A percentile compares a stretch with the other conserved stretches of the same genome.
These are phyloP conservation scores for Leptobrachium leishanense DNA, from an alignment of 2,113 vertebrate species.

Conservation along the genomic window DNA sequence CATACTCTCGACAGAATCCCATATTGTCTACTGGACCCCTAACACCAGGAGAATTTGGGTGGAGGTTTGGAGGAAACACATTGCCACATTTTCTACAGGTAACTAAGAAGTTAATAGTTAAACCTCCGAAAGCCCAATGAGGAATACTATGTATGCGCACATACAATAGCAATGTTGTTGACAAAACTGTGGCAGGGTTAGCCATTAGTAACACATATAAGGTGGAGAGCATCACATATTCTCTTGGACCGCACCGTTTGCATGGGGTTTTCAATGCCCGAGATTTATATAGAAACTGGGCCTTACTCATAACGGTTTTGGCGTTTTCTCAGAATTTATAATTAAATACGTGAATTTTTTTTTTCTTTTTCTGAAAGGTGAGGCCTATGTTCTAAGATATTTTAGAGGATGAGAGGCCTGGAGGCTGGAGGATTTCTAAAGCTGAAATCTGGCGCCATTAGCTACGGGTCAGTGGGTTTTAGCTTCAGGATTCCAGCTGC, in stretches of 20 bases:
- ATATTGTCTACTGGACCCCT: not conserved
- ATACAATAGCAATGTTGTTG: not conserved
- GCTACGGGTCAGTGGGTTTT: conserved; percentile 20
- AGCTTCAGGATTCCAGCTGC: conserved; percentile 31
- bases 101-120: conserved; percentile 19
- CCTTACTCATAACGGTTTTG: not conserved
- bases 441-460: conserved; percentile 18
- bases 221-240: no score
- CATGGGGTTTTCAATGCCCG: not conserved
- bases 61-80: not conserved
- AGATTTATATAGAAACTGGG: not conserved
- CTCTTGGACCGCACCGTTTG: not conserved
- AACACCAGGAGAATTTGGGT: no score
- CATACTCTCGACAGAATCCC: not conserved
- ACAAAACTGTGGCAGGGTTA: not conserved
- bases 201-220: no score
- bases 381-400: not conserved
- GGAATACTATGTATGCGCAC: not conserved
- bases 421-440: conserved; percentile 13
- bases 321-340: conserved; percentile 3
- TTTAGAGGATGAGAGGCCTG: not conserved
- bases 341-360: not conserved
- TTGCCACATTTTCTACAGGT: conserved; percentile 13
- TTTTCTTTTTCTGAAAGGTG: not conserved
- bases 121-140: not conserved